Percentiles rank a stretch among this genome's conserved stretches.
Evolutionary conservation across 2,113 vertebrate species (phyloP).

Genomic region (Pipra filicauda): DNA sequence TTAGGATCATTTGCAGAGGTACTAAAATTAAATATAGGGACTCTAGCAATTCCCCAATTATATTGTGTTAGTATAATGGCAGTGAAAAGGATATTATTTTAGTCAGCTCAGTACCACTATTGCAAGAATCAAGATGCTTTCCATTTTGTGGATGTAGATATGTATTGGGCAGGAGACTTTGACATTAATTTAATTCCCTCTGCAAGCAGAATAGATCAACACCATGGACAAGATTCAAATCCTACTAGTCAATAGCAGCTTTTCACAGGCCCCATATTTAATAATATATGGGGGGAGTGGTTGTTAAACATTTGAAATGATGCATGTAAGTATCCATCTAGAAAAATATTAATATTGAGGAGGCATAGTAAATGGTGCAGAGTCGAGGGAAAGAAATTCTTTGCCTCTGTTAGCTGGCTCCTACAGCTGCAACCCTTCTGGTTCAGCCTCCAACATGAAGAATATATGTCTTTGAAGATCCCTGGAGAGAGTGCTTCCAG

Average conservation of each 20-base stretch:
- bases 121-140: slow-evolving; percentile 46
- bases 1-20: slow-evolving; percentile 65
- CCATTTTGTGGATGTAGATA: slow-evolving; percentile 13
- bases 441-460: neutral
- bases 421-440: neutral
- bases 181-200: slow-evolving; percentile 34
- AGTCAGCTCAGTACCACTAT: slow-evolving; percentile 41
- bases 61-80: slow-evolving; percentile 65
- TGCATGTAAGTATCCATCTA: neutral
- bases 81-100: slow-evolving; percentile 61
- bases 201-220: slow-evolving; percentile 14
- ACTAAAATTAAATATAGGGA: slow-evolving; percentile 69
- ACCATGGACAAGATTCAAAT: neutral
- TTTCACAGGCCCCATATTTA: neutral
- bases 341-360: neutral
- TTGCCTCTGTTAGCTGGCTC: neutral
- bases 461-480: neutral
- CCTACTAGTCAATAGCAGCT: neutral
- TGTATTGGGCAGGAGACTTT: neutral
- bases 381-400: neutral
- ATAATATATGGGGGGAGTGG: rapidly evolving
- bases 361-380: neutral
- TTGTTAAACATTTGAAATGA: neutral
- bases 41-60: slow-evolving; percentile 62
- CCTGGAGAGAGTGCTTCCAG: neutral